Evolutionary conservation across 2,888 invertebrate species (phyloP), one percentile per base, ranked within the genome.

Genomic region (Frankliniella fusca): DNA sequence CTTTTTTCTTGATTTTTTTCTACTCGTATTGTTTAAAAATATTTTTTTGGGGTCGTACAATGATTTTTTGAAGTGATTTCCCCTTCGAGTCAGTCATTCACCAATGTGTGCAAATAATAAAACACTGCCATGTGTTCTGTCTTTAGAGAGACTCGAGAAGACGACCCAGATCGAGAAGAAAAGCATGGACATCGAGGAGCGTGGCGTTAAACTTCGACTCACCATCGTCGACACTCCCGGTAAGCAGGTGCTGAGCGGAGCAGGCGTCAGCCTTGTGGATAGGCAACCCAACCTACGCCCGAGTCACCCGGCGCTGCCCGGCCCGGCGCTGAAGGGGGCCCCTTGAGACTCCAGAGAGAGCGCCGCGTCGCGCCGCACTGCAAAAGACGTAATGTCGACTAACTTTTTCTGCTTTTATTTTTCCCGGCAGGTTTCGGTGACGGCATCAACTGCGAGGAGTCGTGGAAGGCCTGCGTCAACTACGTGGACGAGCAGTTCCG

Each of bases 201-300:
- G 95, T 80, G 97, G 97, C 15, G 97, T 98, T 0, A 94, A 96
- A 87, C 90, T 97, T 83, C 92, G 97, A 85, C 89, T 98, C 83
- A 97, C 97, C 0, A 94, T 97, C 84, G 97, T 97, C 12, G 97
- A 98, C 87, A 98, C 97, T 0, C 98, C 97, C n/a, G 95, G 90
- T 90, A 86, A 84, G 84, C 83, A 38, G 0, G 23, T 5, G 20
- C 70, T 5, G 54, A 27, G 54, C 54, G 3, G 54, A 18, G 54
- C 54, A 2, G 15, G 3, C 15, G 15, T 54, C 18, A 11, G 54
- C 54, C 54, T 1, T 2, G 15, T 2, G 54, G 11, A 8, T 54
- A 54, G 54, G 54, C 54, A 54, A 18, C 54, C 54, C 54, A 54
- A 15, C 54, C 15, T 2, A 18, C 54, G 18, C 15, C 54, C 54